Evolutionary conservation across 2,888 invertebrate species (phyloP).

Genomic region (Ichneumon xanthorius): DNA sequence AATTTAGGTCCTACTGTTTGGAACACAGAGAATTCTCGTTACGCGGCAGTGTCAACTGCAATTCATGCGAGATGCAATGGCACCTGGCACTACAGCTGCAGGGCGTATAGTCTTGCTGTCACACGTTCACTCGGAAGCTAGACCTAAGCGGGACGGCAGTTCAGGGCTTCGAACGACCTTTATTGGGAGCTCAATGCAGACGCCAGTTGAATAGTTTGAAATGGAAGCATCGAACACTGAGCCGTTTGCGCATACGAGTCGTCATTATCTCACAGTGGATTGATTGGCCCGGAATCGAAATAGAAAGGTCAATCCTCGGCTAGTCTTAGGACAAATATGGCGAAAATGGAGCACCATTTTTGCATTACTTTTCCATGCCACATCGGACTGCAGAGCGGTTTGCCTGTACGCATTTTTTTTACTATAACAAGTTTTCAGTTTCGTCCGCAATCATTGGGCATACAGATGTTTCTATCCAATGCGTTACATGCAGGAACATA

Average conservation of each 20-base stretch:
- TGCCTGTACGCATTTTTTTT: no score
- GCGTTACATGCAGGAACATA: no score
- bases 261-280: conserved; percentile 26
- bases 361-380: no score
- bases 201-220: conserved; percentile 37
- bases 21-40: conserved; percentile 64
- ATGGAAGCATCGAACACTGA: conserved; percentile 39
- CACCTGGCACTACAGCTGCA: conserved; percentile 49
- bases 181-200: conserved; percentile 25
- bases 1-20: conserved; percentile 61
- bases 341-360: no score
- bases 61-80: conserved; percentile 57
- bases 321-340: neutral
- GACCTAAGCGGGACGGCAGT: conserved; percentile 1
- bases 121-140: conserved; percentile 10
- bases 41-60: conserved; percentile 69
- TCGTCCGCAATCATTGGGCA: no score
- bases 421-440: no score
- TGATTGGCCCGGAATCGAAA: conserved; percentile 14
- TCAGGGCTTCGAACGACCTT: conserved; percentile 11
- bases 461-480: no score
- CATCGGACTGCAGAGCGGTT: no score
- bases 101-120: conserved; percentile 49
- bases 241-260: neutral
- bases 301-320: neutral